Conservation (phyloP, 1,140 invertebrate genomes). For the Colletes gigas region DNA sequence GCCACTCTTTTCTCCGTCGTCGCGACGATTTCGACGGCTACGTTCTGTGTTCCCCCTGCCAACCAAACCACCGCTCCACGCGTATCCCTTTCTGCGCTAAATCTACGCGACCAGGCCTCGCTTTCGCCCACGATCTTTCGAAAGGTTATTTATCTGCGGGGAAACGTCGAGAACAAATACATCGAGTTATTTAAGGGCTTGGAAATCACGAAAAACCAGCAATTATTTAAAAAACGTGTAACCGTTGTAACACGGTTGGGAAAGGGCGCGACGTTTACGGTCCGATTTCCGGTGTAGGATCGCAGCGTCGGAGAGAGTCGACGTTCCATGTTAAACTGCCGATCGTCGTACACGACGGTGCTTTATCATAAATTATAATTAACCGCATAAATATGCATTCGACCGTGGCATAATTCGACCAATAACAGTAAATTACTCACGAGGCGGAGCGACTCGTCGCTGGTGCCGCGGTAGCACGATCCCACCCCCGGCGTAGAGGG, state of each 20-base stretch:
- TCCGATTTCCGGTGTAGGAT: slow-evolving; percentile 23
- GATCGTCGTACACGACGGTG: slow-evolving; percentile 76
- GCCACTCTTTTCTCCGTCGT: not conserved
- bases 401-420: slow-evolving; percentile 81
- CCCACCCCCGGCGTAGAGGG: slow-evolving; percentile 53
- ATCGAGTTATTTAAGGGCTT: too few relatives aligned
- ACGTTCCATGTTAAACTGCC: slow-evolving; percentile 33
- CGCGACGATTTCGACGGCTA: not conserved
- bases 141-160: too few relatives aligned
- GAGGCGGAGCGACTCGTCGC: slow-evolving; percentile 72
- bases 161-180: too few relatives aligned
- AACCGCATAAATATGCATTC: slow-evolving; percentile 81
- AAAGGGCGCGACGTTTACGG: not conserved
- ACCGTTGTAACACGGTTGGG: too few relatives aligned
- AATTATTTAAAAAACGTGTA: too few relatives aligned
- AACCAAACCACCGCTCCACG: too few relatives aligned
- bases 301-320: slow-evolving; percentile 25
- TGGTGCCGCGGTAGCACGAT: slow-evolving; percentile 43
- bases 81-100: too few relatives aligned
- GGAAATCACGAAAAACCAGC: too few relatives aligned
- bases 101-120: too few relatives aligned
- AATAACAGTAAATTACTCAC: slow-evolving; percentile 81
- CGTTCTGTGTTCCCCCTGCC: not conserved
- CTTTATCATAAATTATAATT: slow-evolving; percentile 82
- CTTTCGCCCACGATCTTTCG: too few relatives aligned